Evolutionary conservation across 2,888 invertebrate species (phyloP), one percentile per base, ranked within the genome.

Genomic region (Chorisops tibialis): DNA sequence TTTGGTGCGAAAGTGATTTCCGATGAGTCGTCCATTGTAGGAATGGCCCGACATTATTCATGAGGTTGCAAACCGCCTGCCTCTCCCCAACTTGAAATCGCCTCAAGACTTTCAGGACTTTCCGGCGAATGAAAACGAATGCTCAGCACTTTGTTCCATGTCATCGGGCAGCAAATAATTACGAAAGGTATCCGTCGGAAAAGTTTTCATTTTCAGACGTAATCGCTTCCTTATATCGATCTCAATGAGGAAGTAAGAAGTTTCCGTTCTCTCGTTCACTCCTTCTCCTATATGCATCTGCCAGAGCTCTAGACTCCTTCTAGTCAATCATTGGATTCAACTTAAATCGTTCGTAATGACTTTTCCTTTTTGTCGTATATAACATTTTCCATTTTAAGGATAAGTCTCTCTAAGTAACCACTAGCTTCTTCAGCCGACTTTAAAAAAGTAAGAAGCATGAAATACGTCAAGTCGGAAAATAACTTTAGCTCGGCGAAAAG

Each of bases 1-100:
- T 56, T 56, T 56, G 45, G 45, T 43, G 56, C 12, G 43, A 56
- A 54, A 56, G 56, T 56, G 56, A 45, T 56, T 56, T 35, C 24
- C 56, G 6, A 30, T 43, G 43, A 24, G 22, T 45, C 19, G 30
- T 30, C 51, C 22, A 37, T n/a, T 39, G 52, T 24, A n/a, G 30
- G 22, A 50, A 50, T 24, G 56, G 56, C 24, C 45, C n/a, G 16
- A 14, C 43, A 56, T 56, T 56, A 56, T 56, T 56, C 56, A 56
- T 56, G 56, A 56, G n/a, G n/a, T n/a, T n/a, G n/a, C n/a, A n/a
- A n/a, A n/a, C n/a, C n/a, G n/a, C n/a, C n/a, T n/a, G n/a, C n/a
- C n/a, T n/a, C n/a, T n/a, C n/a, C 18, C 56, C 56, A 5, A 30
- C 30, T 43, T 43, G 35, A 56, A 56, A 56, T 43, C 9, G 12